phyloP scores from a whole-genome alignment of 2,113 vertebrate genomes.

The Odocoileus hemionus region DNA sequence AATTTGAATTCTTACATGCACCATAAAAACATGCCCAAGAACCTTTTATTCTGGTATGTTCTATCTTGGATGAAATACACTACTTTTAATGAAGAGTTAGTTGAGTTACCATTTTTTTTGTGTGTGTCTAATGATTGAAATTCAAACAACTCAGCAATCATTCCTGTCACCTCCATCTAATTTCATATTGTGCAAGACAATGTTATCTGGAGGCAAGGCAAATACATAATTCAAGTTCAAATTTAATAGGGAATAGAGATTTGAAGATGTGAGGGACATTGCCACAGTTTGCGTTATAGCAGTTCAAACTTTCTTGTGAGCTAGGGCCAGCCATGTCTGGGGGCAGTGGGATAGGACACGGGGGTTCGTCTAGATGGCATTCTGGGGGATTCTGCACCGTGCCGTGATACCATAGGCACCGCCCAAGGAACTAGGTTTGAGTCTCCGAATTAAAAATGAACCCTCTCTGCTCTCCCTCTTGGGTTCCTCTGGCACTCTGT shows the following conservation, averaged over 20 bases:
- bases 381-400: fast-evolving
- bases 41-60: constrained; percentile 37
- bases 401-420: neutral
- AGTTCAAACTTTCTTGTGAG: neutral
- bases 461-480: neutral
- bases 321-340: neutral
- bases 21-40: neutral
- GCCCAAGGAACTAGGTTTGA: neutral
- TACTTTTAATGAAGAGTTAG: constrained; percentile 33
- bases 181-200: constrained; percentile 22
- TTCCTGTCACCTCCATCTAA: constrained; percentile 46
- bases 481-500: neutral
- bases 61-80: constrained; percentile 11
- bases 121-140: constrained; percentile 32
- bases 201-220: constrained; percentile 17
- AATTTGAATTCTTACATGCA: constrained; percentile 30
- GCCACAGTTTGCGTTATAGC: neutral
- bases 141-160: constrained; percentile 47
- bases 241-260: neutral
- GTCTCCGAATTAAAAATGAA: neutral
- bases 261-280: neutral
- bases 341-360: fast-evolving
- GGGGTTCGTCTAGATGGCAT: neutral
- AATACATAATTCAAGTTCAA: constrained; percentile 41
- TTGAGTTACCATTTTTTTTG: constrained; percentile 12